These are phyloP conservation scores for Ophioderma brevispina DNA, from an alignment of 35 echinoderm and acorn worm genomes.

Conservation along the genomic window DNA sequence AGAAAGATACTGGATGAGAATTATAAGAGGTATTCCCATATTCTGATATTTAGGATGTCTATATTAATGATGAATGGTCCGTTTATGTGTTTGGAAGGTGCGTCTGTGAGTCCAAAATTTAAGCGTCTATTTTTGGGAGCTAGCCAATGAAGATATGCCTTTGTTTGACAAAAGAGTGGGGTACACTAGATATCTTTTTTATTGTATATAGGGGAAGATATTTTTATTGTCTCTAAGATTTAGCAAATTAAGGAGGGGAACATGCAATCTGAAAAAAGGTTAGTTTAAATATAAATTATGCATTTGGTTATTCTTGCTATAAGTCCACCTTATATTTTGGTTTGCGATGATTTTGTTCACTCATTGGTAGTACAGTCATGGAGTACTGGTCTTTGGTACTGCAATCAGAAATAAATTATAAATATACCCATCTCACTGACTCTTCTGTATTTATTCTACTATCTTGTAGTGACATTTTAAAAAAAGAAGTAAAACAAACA, in stretches of 20 bases:
- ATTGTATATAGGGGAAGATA: slow-evolving; percentile 3
- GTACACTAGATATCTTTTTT: neutral
- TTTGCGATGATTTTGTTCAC: neutral
- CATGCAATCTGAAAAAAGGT: too few relatives aligned
- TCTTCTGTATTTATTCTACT: too few relatives aligned
- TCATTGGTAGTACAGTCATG: neutral
- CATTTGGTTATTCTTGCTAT: neutral
- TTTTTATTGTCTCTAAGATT: neutral
- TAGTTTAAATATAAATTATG: neutral
- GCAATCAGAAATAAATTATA: slow-evolving; percentile 8
- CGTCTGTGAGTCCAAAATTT: neutral
- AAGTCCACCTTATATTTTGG: neutral
- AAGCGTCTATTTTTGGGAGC: neutral
- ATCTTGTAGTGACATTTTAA: too few relatives aligned
- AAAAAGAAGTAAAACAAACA: too few relatives aligned
- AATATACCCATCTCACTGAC: neutral
- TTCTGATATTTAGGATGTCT: neutral
- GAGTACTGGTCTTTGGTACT: neutral
- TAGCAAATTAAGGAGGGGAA: too few relatives aligned
- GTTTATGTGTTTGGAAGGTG: neutral
- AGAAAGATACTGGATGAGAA: neutral
- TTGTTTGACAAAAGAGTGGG: too few relatives aligned
- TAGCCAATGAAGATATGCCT: neutral
- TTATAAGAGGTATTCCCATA: neutral
- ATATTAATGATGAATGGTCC: neutral